Evolutionary conservation across 2,113 vertebrate species (phyloP).

Genomic region (Odocoileus virginianus): DNA sequence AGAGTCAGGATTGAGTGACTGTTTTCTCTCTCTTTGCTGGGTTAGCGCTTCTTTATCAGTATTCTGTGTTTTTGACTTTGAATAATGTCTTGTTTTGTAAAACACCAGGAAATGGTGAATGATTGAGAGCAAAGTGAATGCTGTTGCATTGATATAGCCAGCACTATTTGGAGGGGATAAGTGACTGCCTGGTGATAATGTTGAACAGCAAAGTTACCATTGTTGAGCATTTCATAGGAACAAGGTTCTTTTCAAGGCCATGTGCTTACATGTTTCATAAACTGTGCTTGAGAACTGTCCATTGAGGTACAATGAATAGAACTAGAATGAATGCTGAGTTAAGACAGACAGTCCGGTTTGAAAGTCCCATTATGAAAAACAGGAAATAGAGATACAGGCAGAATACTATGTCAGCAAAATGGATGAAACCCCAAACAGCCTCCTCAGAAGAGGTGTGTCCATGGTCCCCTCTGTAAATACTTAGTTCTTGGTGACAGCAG

Average conservation of each 20-base stretch:
- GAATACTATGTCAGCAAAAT: neutral
- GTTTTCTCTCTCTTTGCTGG: conserved; percentile 2
- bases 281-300: conserved; percentile 13
- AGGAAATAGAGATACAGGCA: neutral
- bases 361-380: neutral
- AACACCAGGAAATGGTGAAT: conserved; percentile 34
- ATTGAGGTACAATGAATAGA: neutral
- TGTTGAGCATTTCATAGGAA: conserved; percentile 39
- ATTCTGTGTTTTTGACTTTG: conserved; percentile 34
- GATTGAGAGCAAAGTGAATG: conserved; percentile 32
- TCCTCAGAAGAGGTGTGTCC: neutral
- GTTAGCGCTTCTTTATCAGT: neutral
- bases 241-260: neutral
- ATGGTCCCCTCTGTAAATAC: neutral
- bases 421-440: neutral
- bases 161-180: neutral
- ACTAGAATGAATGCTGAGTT: conserved; percentile 22
- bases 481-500: neutral
- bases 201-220: conserved; percentile 30
- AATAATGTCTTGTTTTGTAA: conserved; percentile 59
- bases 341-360: conserved; percentile 8
- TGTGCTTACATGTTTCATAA: conserved; percentile 39
- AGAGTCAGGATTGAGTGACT: neutral
- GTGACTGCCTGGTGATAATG: neutral
- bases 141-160: neutral